phyloP scores from a whole-genome alignment of 1,140 invertebrate species.

The Caenorhabditis brenneri region DNA sequence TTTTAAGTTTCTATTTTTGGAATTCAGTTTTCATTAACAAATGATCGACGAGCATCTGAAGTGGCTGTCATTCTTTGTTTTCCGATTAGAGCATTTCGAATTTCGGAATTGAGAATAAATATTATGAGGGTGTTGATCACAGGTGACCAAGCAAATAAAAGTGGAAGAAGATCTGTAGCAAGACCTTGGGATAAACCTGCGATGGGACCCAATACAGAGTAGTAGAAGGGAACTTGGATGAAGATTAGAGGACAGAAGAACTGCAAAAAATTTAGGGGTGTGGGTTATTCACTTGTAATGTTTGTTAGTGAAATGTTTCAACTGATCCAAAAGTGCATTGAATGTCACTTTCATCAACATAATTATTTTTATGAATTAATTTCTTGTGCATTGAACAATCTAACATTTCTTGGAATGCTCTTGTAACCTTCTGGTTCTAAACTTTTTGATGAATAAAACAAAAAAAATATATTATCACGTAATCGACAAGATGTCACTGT shows the following conservation, averaged over 20 bases:
- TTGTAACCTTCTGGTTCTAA: no score
- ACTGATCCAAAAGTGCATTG: not conserved
- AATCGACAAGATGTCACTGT: no score
- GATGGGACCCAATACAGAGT: not conserved
- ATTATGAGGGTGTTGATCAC: not conserved
- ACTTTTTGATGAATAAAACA: no score
- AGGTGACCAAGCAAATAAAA: conserved; percentile 6
- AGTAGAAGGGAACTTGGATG: conserved; percentile 29
- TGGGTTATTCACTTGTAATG: no score
- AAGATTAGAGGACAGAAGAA: conserved; percentile 5
- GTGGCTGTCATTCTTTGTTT: not conserved
- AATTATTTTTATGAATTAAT: no score
- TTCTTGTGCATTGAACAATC: no score
- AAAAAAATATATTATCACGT: no score
- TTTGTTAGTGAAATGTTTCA: not conserved
- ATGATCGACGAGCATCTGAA: conserved; percentile 20
- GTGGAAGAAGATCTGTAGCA: not conserved
- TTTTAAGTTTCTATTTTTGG: not conserved
- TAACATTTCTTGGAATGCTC: no score
- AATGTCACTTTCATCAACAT: no score
- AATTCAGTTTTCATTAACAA: not conserved
- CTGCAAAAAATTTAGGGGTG: not conserved
- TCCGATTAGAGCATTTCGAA: not conserved
- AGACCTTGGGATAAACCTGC: not conserved
- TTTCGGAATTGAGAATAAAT: conserved; percentile 13